Evolutionary conservation across 2,888 invertebrate species (phyloP), one percentile per base, ranked within the genome.

Genomic region (Dolomedes plantarius): DNA sequence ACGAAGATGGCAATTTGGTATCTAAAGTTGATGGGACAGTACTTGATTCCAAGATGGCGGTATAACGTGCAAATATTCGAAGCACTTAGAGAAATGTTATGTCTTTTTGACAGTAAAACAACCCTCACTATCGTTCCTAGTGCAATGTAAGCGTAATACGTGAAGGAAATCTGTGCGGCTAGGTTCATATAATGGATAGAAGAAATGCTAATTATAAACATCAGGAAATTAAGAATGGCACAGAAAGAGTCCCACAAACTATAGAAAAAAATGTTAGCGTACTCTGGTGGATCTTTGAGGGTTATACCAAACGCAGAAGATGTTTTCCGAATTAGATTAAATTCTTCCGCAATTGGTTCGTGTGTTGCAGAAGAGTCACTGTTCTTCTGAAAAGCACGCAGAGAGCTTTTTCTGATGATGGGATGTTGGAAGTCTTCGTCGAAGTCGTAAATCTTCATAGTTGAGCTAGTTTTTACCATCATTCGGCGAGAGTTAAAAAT

Each of bases 131-230:
- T 9, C 0, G 64, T 31, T 36, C 78, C 78, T 28, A 79, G 16
- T 7, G 41, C 39, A 0, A 79, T 72, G 31, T 71, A 79, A 0
- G 31, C 71, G 23, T 79, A 72, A 23, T 71, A 79, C 9, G 64
- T 72, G 28, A 46, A 72, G 7, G 28, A 64, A 16, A 64, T 41
- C 6, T 71, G 78, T 6, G 7, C 6, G 11, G 27, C 16, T 7
- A 32, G 0, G 5, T 29, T 29, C 16, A 72, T 31, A 1, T 62
- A 64, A 11, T 65, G n/a, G n/a, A 71, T 16, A 9, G 36, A 56
- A 1, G 27, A 23, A 31, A 72, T 13, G 23, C 71, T 79, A 1
- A 79, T 19, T 19, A 41, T 27, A 6, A 23, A 41, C 28, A 64
- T 28, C 0, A 39, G n/a, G n/a, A 50, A 6, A 32, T 7, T 23